These are phyloP conservation scores for Crenichthys baileyi DNA, from an alignment of 2,797 vertebrate species.

Conservation along the genomic window DNA sequence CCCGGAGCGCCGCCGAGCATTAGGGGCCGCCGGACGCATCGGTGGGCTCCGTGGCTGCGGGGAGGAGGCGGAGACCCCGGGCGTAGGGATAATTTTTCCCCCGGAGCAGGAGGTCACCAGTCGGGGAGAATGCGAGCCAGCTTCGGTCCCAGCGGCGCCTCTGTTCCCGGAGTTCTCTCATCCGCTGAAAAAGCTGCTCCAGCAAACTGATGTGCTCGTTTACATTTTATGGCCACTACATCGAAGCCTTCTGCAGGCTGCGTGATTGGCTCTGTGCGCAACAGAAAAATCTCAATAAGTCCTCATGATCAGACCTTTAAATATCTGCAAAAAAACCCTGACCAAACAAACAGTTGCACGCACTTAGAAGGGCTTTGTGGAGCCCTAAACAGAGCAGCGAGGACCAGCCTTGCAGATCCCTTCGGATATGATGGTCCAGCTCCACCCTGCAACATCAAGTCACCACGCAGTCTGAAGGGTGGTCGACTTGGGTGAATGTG, in stretches of 20 bases:
- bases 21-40: constrained; percentile 82
- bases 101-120: constrained; percentile 53
- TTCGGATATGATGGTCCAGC: constrained; percentile 37
- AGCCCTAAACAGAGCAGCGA: constrained; percentile 39
- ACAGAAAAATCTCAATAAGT: constrained; percentile 27
- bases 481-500: constrained; percentile 24
- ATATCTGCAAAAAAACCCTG: background rate
- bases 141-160: constrained; percentile 19
- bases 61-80: constrained; percentile 30
- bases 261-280: constrained; percentile 48
- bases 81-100: constrained; percentile 36
- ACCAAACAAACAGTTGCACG: constrained; percentile 1
- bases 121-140: constrained; percentile 47
- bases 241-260: constrained; percentile 7
- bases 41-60: constrained; percentile 54
- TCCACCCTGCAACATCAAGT: constrained; percentile 57
- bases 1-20: constrained; percentile 82
- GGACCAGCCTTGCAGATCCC: constrained; percentile 13
- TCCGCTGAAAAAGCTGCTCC: constrained; percentile 43
- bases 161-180: constrained; percentile 40
- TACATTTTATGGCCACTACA: background rate
- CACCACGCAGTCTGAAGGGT: constrained; percentile 37
- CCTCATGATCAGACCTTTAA: constrained; percentile 20
- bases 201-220: constrained; percentile 21
- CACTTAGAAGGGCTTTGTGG: constrained; percentile 4